These are phyloP conservation scores for Apeltes quadracus DNA, from an alignment of 2,113 vertebrate species.

Conservation along the genomic window DNA sequence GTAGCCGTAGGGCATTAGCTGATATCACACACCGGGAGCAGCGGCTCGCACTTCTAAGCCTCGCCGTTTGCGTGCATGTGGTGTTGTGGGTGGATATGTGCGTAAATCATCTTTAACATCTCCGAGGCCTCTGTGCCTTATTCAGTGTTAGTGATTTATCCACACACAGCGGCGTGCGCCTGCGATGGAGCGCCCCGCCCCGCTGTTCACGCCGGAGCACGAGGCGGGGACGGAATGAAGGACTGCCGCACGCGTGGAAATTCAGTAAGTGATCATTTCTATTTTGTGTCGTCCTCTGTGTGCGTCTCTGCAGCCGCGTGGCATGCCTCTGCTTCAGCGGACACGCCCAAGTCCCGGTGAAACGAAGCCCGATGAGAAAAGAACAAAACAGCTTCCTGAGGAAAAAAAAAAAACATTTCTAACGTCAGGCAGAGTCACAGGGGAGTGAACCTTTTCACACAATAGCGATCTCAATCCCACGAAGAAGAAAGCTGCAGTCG, in stretches of 20 bases:
- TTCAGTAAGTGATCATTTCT: constrained; percentile 52
- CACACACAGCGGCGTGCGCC: not conserved
- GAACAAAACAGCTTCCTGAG: constrained; percentile 53
- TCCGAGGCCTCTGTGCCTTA: not conserved
- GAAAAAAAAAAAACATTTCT: not conserved
- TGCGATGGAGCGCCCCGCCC: not conserved
- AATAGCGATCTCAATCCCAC: constrained; percentile 55
- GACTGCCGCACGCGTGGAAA: constrained; percentile 48
- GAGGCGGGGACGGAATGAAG: constrained; percentile 28
- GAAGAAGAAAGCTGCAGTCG: constrained; percentile 59
- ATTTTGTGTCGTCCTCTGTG: constrained; percentile 43
- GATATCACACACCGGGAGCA: constrained; percentile 30
- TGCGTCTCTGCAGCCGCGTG: constrained; percentile 42
- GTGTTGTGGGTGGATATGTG: not conserved
- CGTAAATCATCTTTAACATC: constrained; percentile 6
- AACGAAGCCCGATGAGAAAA: constrained; percentile 60
- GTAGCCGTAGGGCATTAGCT: constrained; percentile 25
- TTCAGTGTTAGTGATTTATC: constrained; percentile 31
- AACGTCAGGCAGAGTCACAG: constrained; percentile 67
- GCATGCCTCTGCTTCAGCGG: constrained; percentile 49
- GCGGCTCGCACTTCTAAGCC: constrained; percentile 22
- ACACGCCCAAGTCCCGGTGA: constrained; percentile 43
- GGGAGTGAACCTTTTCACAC: constrained; percentile 62
- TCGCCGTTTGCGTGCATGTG: not conserved
- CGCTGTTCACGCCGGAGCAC: constrained; percentile 12